A percentile compares a stretch with the other conserved stretches of the same genome.
Evolutionary conservation across 2,888 invertebrate species (phyloP).

Genomic region (Tetrapedia diversipes): DNA sequence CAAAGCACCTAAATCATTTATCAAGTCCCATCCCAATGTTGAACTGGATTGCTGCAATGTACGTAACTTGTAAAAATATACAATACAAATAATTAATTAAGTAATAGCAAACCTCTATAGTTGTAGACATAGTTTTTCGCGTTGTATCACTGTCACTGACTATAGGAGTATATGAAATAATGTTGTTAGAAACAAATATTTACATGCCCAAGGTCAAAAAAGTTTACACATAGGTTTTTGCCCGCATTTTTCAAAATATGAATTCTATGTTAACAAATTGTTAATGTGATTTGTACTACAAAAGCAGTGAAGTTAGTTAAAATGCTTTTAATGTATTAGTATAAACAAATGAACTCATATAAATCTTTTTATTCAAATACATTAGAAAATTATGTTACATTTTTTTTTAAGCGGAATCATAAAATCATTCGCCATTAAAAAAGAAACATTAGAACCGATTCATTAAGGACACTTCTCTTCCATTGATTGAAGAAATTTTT

Average conservation of each 20-base stretch:
- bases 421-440: slow-evolving; percentile 29
- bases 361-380: slow-evolving; percentile 63
- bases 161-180: slow-evolving; percentile 18
- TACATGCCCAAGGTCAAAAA: slow-evolving; percentile 41
- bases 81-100: background rate
- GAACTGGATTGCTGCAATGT: slow-evolving; percentile 61
- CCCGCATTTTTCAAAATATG: slow-evolving; percentile 29
- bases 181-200: slow-evolving; percentile 35
- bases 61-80: slow-evolving; percentile 4
- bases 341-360: slow-evolving; percentile 48
- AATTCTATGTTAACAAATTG: background rate
- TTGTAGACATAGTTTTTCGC: slow-evolving; percentile 23
- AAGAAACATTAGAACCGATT: slow-evolving; percentile 18
- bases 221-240: background rate
- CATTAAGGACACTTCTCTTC: slow-evolving; percentile 72
- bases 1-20: slow-evolving; percentile 69
- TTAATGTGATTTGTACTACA: background rate
- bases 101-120: slow-evolving; percentile 39
- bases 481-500: slow-evolving; percentile 81
- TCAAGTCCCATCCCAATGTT: slow-evolving; percentile 65
- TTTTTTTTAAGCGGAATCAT: slow-evolving; percentile 1
- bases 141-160: slow-evolving; percentile 8
- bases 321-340: slow-evolving; percentile 1
- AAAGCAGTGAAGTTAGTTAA: slow-evolving; percentile 18
- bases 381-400: slow-evolving; percentile 60